Evolutionary conservation across 2,888 invertebrate species (phyloP).

Genomic region (Sinopyrophorus schimmeli): DNA sequence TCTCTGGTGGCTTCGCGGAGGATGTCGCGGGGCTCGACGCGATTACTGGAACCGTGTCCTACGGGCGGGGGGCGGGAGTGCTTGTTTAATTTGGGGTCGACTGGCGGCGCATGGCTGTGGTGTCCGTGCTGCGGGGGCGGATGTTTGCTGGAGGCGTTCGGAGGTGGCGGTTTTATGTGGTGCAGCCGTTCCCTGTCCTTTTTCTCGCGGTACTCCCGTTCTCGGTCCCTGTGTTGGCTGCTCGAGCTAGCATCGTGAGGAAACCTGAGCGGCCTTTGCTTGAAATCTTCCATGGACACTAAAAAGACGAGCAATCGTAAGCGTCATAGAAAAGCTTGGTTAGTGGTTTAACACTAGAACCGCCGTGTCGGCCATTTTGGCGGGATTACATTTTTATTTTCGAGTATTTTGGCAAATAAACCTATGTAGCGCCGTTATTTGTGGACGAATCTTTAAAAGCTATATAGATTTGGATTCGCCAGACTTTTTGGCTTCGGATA

Average conservation of each 20-base stretch:
- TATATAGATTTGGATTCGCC: no score
- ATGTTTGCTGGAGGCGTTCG: constrained; percentile 32
- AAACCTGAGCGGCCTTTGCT: constrained; percentile 46
- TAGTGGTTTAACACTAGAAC: no score
- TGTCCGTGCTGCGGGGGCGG: constrained; percentile 34
- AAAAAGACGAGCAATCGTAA: no score
- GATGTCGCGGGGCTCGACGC: constrained; percentile 46
- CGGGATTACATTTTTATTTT: no score
- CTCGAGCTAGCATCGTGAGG: constrained; percentile 46
- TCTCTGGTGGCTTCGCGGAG: constrained; percentile 49
- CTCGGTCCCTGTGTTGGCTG: constrained; percentile 57
- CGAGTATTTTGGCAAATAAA: no score
- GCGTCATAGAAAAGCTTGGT: no score
- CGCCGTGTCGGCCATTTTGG: no score
- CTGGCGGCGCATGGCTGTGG: constrained; percentile 40
- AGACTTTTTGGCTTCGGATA: no score
- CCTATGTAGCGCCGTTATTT: no score
- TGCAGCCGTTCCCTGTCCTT: constrained; percentile 62
- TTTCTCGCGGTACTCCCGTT: constrained; percentile 67
- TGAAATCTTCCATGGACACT: constrained; percentile 38
- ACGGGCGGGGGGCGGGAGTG: constrained; percentile 43
- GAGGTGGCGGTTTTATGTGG: constrained; percentile 26
- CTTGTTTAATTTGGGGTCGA: constrained; percentile 48
- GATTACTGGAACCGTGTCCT: constrained; percentile 28
- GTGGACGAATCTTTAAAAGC: no score